Conservation (phyloP, 1,140 invertebrate genomes). For the Pentalonia nigronervosa region DNA sequence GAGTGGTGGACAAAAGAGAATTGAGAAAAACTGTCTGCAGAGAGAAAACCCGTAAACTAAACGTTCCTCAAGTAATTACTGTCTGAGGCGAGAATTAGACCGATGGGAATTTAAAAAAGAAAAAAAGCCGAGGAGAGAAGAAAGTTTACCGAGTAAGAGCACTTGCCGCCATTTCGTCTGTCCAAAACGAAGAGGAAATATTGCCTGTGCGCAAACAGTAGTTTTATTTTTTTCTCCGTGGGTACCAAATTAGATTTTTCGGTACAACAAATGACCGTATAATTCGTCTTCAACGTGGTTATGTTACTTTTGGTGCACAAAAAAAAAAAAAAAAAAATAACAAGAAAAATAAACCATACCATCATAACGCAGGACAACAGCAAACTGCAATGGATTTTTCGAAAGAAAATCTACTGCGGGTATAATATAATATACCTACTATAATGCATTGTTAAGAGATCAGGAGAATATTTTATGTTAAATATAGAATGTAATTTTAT, state of each 20-base stretch:
- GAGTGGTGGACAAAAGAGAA: not conserved
- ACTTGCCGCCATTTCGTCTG: slow-evolving; percentile 42
- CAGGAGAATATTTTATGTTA: not conserved
- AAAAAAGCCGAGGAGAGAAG: not conserved
- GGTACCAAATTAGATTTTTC: slow-evolving; percentile 49
- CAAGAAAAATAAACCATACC: not conserved
- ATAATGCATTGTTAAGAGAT: not conserved
- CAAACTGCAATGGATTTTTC: not conserved
- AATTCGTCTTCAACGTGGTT: slow-evolving; percentile 39
- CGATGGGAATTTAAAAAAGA: slow-evolving; percentile 46
- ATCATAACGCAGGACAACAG: not conserved
- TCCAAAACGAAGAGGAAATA: slow-evolving; percentile 46
- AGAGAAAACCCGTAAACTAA: slow-evolving; percentile 48
- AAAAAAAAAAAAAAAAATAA: not conserved
- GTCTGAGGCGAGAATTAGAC: slow-evolving; percentile 53
- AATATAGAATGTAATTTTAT: not conserved
- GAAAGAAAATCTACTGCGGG: not conserved
- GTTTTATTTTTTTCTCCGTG: slow-evolving; percentile 23
- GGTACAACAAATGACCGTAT: slow-evolving; percentile 48
- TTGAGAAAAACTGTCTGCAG: slow-evolving; percentile 43
- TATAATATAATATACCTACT: not conserved
- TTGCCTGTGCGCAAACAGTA: slow-evolving; percentile 47
- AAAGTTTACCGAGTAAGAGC: slow-evolving; percentile 24
- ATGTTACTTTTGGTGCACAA: not conserved
- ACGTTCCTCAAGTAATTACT: slow-evolving; percentile 57